A percentile compares a stretch with the other conserved stretches of the same genome.
Evolutionary conservation across 2,113 vertebrate species (phyloP).

Genomic region (Rhabdornis inornatus): DNA sequence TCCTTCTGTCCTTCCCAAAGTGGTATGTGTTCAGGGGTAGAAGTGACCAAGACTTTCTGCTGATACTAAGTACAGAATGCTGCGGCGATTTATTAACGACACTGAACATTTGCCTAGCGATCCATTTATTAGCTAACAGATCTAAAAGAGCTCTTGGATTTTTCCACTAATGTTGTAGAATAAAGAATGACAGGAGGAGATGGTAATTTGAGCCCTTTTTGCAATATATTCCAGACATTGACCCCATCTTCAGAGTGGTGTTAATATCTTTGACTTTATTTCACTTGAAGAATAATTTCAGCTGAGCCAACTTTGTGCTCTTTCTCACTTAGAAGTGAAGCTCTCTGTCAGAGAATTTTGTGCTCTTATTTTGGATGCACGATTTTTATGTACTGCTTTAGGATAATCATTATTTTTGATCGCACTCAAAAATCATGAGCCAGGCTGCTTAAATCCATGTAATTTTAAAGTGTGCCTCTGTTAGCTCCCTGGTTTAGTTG

Average conservation of each 20-base stretch:
- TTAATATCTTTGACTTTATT: background rate
- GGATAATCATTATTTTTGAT: slow-evolving; percentile 26
- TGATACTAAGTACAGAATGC: background rate
- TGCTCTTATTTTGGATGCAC: background rate
- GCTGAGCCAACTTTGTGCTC: background rate
- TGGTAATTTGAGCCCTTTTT: background rate
- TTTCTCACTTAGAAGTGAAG: background rate
- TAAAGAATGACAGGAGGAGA: background rate
- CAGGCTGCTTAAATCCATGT: background rate
- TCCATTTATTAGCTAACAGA: slow-evolving; percentile 2
- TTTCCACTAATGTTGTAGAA: background rate
- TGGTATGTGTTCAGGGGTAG: background rate
- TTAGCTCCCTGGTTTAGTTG: background rate
- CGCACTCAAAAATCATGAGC: background rate
- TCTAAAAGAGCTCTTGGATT: background rate
- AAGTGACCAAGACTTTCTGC: background rate
- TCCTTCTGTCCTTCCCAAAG: slow-evolving; percentile 1
- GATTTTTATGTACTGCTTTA: background rate
- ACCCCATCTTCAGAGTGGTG: background rate
- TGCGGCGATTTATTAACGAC: background rate
- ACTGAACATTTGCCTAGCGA: background rate
- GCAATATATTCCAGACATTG: background rate
- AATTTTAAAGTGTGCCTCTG: background rate
- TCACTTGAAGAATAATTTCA: slow-evolving; percentile 18
- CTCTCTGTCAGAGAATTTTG: background rate